phyloP scores from a whole-genome alignment of 2,797 vertebrate species.

The Syngnathus rostellatus region DNA sequence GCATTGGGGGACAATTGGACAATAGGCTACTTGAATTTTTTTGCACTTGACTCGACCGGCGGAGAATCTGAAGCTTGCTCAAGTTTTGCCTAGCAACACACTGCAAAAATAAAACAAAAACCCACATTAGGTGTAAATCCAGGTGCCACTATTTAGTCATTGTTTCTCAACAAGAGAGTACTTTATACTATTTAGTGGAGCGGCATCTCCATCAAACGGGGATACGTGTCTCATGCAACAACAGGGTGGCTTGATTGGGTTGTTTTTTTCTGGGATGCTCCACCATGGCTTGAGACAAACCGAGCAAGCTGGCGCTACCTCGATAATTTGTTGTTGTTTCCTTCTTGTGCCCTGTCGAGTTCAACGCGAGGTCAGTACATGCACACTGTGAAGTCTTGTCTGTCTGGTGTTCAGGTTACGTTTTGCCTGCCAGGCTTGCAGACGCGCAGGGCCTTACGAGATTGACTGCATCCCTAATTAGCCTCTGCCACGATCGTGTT shows the following conservation, averaged over 20 bases:
- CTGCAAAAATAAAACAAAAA: too few species aligned
- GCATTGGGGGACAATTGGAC: too few species aligned
- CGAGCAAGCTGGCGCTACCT: background rate
- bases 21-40: too few species aligned
- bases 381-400: conserved; percentile 37
- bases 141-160: too few species aligned
- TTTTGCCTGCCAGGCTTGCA: conserved; percentile 35
- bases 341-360: conserved; percentile 22
- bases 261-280: background rate
- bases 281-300: background rate
- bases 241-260: background rate
- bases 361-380: conserved; percentile 35
- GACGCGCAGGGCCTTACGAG: conserved; percentile 27
- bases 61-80: too few species aligned
- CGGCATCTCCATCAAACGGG: too few species aligned
- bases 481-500: conserved; percentile 16
- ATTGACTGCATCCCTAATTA: conserved; percentile 45
- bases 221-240: background rate
- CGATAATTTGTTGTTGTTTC: conserved; percentile 10
- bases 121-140: too few species aligned
- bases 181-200: too few species aligned
- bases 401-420: conserved; percentile 23
- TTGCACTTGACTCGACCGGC: too few species aligned
- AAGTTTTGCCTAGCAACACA: too few species aligned
- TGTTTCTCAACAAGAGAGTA: too few species aligned